Evolutionary conservation across 1,140 invertebrate genomes (phyloP).

Genomic region (Drosophila tropicalis): DNA sequence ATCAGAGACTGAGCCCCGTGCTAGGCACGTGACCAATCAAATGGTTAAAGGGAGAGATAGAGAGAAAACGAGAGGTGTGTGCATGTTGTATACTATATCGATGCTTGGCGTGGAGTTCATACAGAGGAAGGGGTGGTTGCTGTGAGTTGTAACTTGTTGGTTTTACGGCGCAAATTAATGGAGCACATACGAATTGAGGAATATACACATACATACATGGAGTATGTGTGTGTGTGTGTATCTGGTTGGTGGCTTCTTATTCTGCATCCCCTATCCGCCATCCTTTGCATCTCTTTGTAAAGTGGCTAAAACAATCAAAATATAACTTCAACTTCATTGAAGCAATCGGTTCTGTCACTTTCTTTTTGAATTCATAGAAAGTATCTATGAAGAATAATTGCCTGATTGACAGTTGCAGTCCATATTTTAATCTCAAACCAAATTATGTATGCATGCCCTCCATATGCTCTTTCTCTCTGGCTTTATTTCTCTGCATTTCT

Average conservation of each 20-base stretch:
- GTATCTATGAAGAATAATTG: neutral
- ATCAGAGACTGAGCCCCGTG: constrained; percentile 26
- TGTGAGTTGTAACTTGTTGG: constrained; percentile 17
- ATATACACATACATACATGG: neutral
- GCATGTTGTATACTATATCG: no score
- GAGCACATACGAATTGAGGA: constrained; percentile 25
- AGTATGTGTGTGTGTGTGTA: neutral
- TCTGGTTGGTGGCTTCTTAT: no score
- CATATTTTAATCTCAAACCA: neutral
- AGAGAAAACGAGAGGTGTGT: neutral
- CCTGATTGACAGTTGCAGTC: neutral
- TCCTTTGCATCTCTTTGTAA: no score
- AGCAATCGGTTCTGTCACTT: no score
- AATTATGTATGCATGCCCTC: neutral
- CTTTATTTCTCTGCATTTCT: neutral
- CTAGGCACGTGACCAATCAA: constrained; percentile 72
- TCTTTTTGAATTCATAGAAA: neutral
- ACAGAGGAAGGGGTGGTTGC: neutral
- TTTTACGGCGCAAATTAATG: constrained; percentile 66
- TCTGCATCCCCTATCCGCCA: no score
- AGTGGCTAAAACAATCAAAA: no score
- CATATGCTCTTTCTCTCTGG: neutral
- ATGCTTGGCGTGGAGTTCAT: no score
- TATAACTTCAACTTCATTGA: no score
- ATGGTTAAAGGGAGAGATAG: constrained; percentile 26